A percentile compares a stretch with the other conserved stretches of the same genome.
Evolutionary conservation across 2,888 invertebrate genomes (phyloP).

Genomic region (Tortrix viridana): DNA sequence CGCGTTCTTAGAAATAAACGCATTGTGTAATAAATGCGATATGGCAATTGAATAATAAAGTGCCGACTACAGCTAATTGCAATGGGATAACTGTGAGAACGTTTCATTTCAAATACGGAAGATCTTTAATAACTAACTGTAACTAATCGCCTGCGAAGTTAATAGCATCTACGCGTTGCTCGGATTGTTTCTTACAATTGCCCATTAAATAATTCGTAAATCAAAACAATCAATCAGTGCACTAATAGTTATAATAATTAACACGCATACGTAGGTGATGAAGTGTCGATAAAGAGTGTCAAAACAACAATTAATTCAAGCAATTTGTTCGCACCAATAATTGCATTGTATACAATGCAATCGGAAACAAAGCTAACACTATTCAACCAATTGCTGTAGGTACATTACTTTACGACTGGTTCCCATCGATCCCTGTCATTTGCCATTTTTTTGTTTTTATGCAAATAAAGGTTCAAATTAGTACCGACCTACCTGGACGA

Average conservation of each 20-base stretch:
- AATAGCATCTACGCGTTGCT: constrained; percentile 21
- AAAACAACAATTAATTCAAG: constrained; percentile 35
- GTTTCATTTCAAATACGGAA: constrained; percentile 19
- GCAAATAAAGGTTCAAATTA: constrained; percentile 64
- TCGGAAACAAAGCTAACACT: constrained; percentile 13
- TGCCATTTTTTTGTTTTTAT: constrained; percentile 47
- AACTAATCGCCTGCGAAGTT: constrained; percentile 26
- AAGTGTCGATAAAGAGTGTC: constrained; percentile 26
- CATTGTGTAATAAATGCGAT: constrained; percentile 34
- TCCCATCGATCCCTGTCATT: constrained; percentile 25
- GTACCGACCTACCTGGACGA: constrained; percentile 70
- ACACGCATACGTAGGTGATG: constrained; percentile 1
- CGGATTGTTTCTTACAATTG: constrained; percentile 26
- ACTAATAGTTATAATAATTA: constrained; percentile 26
- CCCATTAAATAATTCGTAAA: constrained; percentile 22
- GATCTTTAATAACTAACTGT: constrained; percentile 20
- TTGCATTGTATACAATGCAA: constrained; percentile 28
- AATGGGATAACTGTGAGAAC: constrained; percentile 33
- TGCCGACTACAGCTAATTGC: constrained; percentile 29
- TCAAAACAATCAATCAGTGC: constrained; percentile 27
- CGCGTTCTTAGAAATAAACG: constrained; percentile 27
- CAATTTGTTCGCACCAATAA: constrained; percentile 29
- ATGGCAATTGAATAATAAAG: constrained; percentile 36
- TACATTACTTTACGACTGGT: not conserved
- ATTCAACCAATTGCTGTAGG: constrained; percentile 5